These are phyloP conservation scores for Gymnocypris eckloni DNA, from an alignment of 2,797 vertebrate species.

Conservation along the genomic window DNA sequence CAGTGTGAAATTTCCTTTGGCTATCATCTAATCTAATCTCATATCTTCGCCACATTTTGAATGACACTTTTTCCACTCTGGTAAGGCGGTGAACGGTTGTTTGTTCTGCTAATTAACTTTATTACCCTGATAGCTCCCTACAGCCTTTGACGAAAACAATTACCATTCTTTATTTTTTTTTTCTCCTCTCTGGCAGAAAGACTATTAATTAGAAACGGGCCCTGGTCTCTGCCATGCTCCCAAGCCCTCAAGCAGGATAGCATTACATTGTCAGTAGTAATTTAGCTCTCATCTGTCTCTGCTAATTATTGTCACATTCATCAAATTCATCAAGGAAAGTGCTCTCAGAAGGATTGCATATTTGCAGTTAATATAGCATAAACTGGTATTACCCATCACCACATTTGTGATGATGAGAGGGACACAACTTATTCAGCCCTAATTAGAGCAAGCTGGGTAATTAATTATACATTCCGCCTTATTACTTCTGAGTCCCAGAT, in stretches of 20 bases:
- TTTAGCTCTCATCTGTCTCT: conserved; percentile 99
- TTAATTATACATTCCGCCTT: conserved; percentile 99
- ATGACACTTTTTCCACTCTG: conserved; percentile 86
- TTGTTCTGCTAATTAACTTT: conserved; percentile 99
- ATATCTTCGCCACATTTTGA: conserved; percentile 85
- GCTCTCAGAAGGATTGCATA: conserved; percentile 98
- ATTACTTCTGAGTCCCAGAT: conserved; percentile 97
- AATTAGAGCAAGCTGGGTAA: conserved; percentile 99
- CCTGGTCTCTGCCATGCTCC: conserved; percentile 70
- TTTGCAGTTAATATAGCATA: conserved; percentile 99
- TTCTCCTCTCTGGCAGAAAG: conserved; percentile 75
- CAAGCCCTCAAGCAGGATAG: conserved; percentile 78
- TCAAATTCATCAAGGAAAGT: conserved; percentile 99
- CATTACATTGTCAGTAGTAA: conserved; percentile 98
- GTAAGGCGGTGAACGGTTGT: conserved; percentile 89
- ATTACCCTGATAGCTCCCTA: conserved; percentile 99
- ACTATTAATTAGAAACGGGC: conserved; percentile 91
- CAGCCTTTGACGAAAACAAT: conserved; percentile 99
- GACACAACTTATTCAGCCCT: conserved; percentile 99
- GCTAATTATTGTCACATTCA: conserved; percentile 99
- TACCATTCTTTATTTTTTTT: conserved; percentile 81
- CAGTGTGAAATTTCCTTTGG: conserved; percentile 84
- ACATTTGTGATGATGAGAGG: conserved; percentile 94
- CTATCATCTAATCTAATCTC: conserved; percentile 87
- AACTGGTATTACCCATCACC: conserved; percentile 97